Evolutionary conservation across 2,888 invertebrate species (phyloP), one percentile per base, ranked within the genome.

Genomic region (Lycophotia porphyrea): DNA sequence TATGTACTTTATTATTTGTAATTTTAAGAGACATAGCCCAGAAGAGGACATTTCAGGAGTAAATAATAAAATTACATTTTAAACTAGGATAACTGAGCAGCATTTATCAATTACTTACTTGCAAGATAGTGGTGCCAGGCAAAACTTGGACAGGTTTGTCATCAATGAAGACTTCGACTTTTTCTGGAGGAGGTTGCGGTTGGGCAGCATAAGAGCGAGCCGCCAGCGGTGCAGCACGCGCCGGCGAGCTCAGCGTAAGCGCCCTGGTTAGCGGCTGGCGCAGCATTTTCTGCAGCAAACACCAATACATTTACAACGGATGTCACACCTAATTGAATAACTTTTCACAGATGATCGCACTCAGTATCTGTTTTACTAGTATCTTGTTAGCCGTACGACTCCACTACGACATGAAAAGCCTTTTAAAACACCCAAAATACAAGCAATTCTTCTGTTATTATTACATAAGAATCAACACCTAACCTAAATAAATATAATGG

Each of bases 161-260:
- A 97, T 99, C 99, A 90, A 99, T 98, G 95, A 99, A 99, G 66
- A 99, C 98, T 97, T 99, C 99, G 63, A 99, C 97, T 91, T 98
- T 98, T 83, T 98, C 98, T 58, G 98, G 97, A 75, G 97, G 97
- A 78, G 97, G 93, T 39, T 94, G 96, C 79, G 94, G 96, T 81
- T 93, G 93, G 76, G 94, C 95, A 66, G 97, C 96, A 86, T 95
- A 96, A 88, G 96, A 95, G 76, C 96, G 95, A 44, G 92, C 90
- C 78, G 95, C 96, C 79, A 97, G 79, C 67, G 96, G 95, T 67
- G 94, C 94, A 76, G 91, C 93, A 73, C 96, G 95, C 75, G 91
- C 89, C 74, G 95, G 93, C 72, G 96, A 95, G 84, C 93, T 91
- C 88, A 96, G 94, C 91, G 96, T 94, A 89, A 98, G 97, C 94